These are phyloP conservation scores for Semnornis frantzii DNA, from an alignment of 2,113 vertebrate genomes.

Conservation along the genomic window DNA sequence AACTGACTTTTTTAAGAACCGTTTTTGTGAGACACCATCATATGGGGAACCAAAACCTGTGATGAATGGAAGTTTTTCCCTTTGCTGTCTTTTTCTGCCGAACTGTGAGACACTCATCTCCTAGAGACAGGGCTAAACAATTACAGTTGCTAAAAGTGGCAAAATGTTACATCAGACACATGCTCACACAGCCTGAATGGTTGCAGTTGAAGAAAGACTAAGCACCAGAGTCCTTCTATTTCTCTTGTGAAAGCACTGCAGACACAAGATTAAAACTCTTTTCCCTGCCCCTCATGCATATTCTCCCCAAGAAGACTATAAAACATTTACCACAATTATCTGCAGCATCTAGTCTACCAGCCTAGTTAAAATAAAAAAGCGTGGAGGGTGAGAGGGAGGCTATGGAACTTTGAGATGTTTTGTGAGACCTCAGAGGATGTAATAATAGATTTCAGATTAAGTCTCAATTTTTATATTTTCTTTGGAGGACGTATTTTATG, in stretches of 20 bases:
- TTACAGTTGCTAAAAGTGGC: constrained; percentile 3
- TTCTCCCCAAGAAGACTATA: not conserved
- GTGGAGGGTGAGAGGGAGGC: not conserved
- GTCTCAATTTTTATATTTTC: constrained; percentile 64
- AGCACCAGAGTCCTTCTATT: not conserved
- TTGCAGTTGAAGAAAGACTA: not conserved
- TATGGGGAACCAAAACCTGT: not conserved
- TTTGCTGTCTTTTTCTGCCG: not conserved
- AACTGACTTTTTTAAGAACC: not conserved
- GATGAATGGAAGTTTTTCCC: not conserved
- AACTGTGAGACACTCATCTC: not conserved
- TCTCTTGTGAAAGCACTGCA: not conserved
- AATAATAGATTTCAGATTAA: constrained; percentile 75
- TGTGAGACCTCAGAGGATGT: constrained; percentile 55
- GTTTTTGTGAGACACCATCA: not conserved
- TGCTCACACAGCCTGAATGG: not conserved
- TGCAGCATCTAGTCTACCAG: constrained; percentile 47
- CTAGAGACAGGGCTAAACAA: not conserved
- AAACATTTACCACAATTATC: constrained; percentile 11
- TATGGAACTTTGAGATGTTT: constrained; percentile 18
- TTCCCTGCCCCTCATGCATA: not conserved
- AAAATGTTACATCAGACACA: not conserved
- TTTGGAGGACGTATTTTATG: constrained; percentile 71
- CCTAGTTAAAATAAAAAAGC: not conserved
- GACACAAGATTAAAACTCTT: not conserved